These are phyloP conservation scores for Drosophila mulleri DNA, from an alignment of 2,888 invertebrate genomes.

Conservation along the genomic window DNA sequence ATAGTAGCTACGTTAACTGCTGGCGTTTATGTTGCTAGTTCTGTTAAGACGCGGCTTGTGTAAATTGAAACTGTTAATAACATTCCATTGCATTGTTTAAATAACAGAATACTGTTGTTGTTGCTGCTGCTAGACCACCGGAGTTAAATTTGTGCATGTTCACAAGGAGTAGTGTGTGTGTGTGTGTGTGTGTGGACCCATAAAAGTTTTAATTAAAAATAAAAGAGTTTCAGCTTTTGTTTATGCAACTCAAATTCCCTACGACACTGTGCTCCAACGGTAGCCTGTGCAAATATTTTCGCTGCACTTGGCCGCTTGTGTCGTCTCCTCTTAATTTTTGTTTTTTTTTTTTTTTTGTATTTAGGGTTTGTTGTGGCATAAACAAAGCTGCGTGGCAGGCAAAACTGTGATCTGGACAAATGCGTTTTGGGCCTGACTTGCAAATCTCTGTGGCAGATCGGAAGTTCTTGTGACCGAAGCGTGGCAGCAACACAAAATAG, in stretches of 20 bases:
- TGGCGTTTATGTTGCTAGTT: conserved; percentile 22
- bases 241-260: conserved; percentile 53
- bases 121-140: conserved; percentile 59
- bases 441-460: conserved; percentile 22
- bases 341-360: conserved; percentile 5
- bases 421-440: conserved; percentile 9
- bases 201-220: conserved; percentile 72
- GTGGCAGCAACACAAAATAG: conserved; percentile 22
- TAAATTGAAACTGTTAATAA: conserved; percentile 58
- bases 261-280: conserved; percentile 50
- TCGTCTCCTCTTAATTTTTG: background rate
- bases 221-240: conserved; percentile 60
- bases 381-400: conserved; percentile 47
- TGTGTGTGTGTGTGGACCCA: conserved; percentile 27
- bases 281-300: conserved; percentile 71
- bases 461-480: conserved; percentile 38
- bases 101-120: conserved; percentile 42
- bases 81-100: conserved; percentile 53
- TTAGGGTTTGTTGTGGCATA: conserved; percentile 34
- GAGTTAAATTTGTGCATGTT: conserved; percentile 31
- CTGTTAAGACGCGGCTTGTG: conserved; percentile 24
- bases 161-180: conserved; percentile 28
- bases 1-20: conserved; percentile 3
- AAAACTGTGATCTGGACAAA: conserved; percentile 42
- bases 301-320: conserved; percentile 29